phyloP scores from a whole-genome alignment of 2,888 invertebrate species.

The Drosophila mettleri region DNA sequence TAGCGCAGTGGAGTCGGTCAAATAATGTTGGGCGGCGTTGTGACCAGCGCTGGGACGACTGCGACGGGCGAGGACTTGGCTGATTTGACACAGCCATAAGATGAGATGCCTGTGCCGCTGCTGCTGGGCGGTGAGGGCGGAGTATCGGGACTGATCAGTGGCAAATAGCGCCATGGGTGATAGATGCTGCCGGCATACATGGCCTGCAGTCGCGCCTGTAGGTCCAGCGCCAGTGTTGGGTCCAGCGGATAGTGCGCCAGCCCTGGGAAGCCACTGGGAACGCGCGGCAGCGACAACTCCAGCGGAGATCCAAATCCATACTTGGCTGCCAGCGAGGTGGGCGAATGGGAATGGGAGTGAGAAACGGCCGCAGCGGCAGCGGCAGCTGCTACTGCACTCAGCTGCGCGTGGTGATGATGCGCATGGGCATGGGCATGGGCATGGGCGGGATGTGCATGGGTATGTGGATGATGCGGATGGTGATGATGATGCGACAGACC shows the following conservation, averaged over 20 bases:
- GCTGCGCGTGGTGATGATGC: conserved; percentile 70
- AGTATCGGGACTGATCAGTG: conserved; percentile 83
- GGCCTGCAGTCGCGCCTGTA: conserved; percentile 85
- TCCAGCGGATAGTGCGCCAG: conserved; percentile 84
- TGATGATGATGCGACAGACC: conserved; percentile 54
- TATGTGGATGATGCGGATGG: conserved; percentile 60
- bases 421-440: conserved; percentile 54
- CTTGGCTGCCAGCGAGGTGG: conserved; percentile 74
- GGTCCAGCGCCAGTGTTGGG: conserved; percentile 84
- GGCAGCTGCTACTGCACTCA: conserved; percentile 68
- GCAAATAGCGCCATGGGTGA: conserved; percentile 85
- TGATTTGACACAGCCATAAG: conserved; percentile 84
- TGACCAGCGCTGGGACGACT: conserved; percentile 57
- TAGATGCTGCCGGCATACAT: conserved; percentile 85
- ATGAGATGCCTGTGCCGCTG: conserved; percentile 80
- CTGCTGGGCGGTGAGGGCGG: conserved; percentile 85
- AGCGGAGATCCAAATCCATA: conserved; percentile 84
- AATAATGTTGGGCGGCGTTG: conserved; percentile 84
- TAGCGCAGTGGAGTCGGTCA: conserved; percentile 86
- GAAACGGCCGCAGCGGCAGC: conserved; percentile 53
- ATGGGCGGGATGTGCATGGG: conserved; percentile 49
- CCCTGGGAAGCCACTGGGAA: conserved; percentile 76
- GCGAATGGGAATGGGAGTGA: conserved; percentile 58
- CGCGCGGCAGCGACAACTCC: conserved; percentile 83
- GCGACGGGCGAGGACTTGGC: conserved; percentile 83